A percentile compares a stretch with the other conserved stretches of the same genome.
Evolutionary conservation across 2,888 invertebrate genomes (phyloP).

Genomic region (Brachyptera putata): DNA sequence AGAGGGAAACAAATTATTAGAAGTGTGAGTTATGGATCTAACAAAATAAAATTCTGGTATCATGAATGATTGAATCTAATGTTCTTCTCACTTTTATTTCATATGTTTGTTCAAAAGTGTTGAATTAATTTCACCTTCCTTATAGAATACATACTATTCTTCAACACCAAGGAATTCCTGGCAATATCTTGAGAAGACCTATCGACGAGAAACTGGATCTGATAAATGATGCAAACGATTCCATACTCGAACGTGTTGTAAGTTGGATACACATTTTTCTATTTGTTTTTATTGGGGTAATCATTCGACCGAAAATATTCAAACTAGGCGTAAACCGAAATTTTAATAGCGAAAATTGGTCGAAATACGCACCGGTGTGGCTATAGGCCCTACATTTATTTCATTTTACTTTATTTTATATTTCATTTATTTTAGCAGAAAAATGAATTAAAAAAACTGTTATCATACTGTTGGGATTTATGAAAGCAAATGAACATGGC

Average conservation of each 20-base stretch:
- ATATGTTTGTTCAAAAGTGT: constrained; percentile 3
- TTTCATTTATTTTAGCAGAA: no score
- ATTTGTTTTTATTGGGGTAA: background rate
- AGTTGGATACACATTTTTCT: constrained; percentile 44
- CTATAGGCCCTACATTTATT: no score
- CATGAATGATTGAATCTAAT: background rate
- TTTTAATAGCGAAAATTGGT: no score
- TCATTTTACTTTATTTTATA: background rate
- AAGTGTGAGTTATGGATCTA: constrained; percentile 51
- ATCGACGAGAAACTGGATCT: constrained; percentile 69
- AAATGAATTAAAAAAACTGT: no score
- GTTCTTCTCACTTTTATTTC: background rate
- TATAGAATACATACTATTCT: constrained; percentile 53
- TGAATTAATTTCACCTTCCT: constrained; percentile 17
- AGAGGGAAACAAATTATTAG: constrained; percentile 61
- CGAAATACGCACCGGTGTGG: no score
- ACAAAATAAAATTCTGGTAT: no score
- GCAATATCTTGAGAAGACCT: constrained; percentile 53
- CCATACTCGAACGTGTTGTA: constrained; percentile 74
- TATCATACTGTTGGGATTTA: no score
- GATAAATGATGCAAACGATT: constrained; percentile 77
- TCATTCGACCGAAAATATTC: background rate
- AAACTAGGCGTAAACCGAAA: no score
- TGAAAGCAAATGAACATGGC: no score
- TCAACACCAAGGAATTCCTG: constrained; percentile 52